Conservation (phyloP, 2,797 vertebrate genomes). For the Acanthornis magna region DNA sequence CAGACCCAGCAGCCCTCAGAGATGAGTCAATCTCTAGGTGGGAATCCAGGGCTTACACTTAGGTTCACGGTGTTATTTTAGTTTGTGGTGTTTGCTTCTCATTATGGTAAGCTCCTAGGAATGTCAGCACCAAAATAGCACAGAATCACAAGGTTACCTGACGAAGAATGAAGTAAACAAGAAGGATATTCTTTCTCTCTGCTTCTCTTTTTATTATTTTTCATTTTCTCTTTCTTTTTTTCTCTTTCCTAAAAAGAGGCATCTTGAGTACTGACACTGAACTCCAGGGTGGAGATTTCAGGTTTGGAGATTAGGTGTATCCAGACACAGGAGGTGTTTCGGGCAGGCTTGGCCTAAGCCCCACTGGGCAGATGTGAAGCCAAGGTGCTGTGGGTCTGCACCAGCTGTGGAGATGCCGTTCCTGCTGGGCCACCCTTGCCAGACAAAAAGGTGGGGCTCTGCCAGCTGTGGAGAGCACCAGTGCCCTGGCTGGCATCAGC, state of each 20-base stretch:
- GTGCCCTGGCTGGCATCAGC: not conserved
- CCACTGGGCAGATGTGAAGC: not conserved
- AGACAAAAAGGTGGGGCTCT: not conserved
- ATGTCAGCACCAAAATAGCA: conserved; percentile 63
- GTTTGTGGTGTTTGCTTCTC: conserved; percentile 62
- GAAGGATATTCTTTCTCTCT: conserved; percentile 30
- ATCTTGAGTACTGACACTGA: not conserved
- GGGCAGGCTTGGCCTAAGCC: not conserved
- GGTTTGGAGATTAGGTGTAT: not conserved
- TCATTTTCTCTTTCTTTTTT: not conserved
- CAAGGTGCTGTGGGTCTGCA: not conserved
- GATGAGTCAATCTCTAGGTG: conserved; percentile 51
- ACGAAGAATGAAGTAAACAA: conserved; percentile 60
- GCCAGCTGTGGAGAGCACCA: not conserved
- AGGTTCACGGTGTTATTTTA: conserved; percentile 63
- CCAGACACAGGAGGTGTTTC: not conserved
- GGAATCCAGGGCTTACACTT: conserved; percentile 27
- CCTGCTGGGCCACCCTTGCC: not conserved
- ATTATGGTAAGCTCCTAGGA: conserved; percentile 59
- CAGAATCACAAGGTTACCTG: conserved; percentile 61
- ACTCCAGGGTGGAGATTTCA: not conserved
- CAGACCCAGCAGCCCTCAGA: not conserved
- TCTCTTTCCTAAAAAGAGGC: not conserved
- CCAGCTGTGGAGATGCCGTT: not conserved
- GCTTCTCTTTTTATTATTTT: not conserved